phyloP scores from a whole-genome alignment of 2,797 vertebrate species.

The Merluccius polli region DNA sequence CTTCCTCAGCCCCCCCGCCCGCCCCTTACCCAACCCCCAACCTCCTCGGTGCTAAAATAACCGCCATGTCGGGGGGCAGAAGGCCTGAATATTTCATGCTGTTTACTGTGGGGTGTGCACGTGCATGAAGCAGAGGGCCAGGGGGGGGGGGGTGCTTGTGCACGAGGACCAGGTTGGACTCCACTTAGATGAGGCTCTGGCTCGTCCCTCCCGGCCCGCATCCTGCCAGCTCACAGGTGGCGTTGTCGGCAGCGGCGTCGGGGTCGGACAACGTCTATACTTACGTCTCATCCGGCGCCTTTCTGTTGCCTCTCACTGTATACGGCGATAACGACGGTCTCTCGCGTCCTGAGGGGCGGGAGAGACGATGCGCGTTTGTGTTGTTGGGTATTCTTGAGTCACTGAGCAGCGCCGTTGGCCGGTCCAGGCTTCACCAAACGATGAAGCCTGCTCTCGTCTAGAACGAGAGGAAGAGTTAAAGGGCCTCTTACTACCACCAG shows the following conservation, averaged over 20 bases:
- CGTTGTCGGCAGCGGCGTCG: background rate
- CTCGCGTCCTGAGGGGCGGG: background rate
- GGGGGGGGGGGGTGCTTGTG: background rate
- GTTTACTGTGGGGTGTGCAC: slow-evolving; percentile 43
- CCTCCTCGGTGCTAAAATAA: slow-evolving; percentile 59
- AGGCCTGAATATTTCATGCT: slow-evolving; percentile 70
- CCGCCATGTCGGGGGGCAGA: slow-evolving; percentile 58
- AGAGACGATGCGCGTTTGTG: background rate
- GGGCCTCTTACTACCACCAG: background rate
- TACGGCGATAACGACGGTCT: background rate
- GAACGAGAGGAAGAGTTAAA: background rate
- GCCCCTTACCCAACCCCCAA: slow-evolving; percentile 46
- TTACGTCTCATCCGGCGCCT: background rate
- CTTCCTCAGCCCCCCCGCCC: slow-evolving; percentile 42
- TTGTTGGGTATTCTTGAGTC: background rate
- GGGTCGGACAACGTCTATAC: background rate
- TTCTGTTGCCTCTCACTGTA: background rate
- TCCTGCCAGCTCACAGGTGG: background rate
- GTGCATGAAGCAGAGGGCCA: slow-evolving; percentile 35
- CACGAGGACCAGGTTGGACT: background rate
- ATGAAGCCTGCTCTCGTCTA: no score
- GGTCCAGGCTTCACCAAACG: background rate
- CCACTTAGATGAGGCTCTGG: background rate
- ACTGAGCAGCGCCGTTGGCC: background rate
- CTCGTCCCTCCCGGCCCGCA: background rate